phyloP scores from a whole-genome alignment of 2,888 invertebrate species.

The Xestia rhomboidea region DNA sequence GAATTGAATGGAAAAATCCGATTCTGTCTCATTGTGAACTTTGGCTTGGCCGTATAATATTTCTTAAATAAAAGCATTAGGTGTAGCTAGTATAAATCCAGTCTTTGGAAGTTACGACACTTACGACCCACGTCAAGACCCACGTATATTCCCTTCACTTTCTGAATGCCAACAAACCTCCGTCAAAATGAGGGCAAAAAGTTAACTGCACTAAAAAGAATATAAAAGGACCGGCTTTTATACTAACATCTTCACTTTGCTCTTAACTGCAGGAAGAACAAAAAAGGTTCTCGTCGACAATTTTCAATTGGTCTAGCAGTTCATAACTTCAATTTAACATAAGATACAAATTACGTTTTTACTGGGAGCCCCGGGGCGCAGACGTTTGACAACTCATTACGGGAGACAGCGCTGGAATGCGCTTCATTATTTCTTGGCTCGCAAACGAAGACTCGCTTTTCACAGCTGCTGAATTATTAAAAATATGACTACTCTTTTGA shows the following conservation, averaged over 20 bases:
- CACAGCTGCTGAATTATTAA: constrained; percentile 71
- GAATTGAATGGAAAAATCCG: constrained; percentile 31
- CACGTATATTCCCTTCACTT: not conserved
- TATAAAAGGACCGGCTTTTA: constrained; percentile 17
- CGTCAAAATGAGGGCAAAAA: constrained; percentile 16
- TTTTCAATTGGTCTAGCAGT: constrained; percentile 43
- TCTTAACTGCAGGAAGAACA: not conserved
- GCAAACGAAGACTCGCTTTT: constrained; percentile 70
- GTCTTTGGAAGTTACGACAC: constrained; percentile 11
- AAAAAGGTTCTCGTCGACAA: not conserved
- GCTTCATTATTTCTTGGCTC: constrained; percentile 79
- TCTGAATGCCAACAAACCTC: constrained; percentile 16
- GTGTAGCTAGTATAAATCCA: constrained; percentile 13
- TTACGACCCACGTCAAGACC: constrained; percentile 13
- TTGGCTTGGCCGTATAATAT: constrained; percentile 1
- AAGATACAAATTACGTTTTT: constrained; percentile 56
- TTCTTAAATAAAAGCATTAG: constrained; percentile 4
- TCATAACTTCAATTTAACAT: constrained; percentile 53
- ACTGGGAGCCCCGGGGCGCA: constrained; percentile 42
- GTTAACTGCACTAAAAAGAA: constrained; percentile 8
- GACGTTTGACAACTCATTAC: constrained; percentile 81
- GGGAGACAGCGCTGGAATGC: constrained; percentile 73
- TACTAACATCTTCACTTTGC: not conserved
- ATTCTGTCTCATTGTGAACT: constrained; percentile 21
- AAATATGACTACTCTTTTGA: constrained; percentile 56